phyloP scores from a whole-genome alignment of 2,888 invertebrate genomes.

The Cheilosia soror region DNA sequence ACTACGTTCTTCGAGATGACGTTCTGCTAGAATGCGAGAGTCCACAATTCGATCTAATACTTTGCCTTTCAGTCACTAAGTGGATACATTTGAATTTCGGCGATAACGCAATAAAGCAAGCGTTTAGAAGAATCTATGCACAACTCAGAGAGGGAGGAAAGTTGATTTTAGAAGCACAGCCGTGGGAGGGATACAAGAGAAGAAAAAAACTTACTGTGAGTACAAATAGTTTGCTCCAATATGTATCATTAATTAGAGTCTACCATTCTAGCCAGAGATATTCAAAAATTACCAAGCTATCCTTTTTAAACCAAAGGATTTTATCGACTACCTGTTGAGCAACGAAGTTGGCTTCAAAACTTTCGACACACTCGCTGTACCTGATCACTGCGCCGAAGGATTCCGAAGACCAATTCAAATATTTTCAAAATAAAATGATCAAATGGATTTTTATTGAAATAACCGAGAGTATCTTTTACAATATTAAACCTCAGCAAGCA shows the following conservation, averaged over 20 bases:
- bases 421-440: slow-evolving; percentile 78
- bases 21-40: slow-evolving; percentile 88
- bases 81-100: slow-evolving; percentile 97
- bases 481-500: slow-evolving; percentile 87
- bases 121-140: slow-evolving; percentile 91
- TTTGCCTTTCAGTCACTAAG: slow-evolving; percentile 94
- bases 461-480: slow-evolving; percentile 19
- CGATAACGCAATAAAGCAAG: slow-evolving; percentile 91
- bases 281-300: slow-evolving; percentile 85
- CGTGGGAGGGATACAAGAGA: slow-evolving; percentile 90
- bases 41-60: slow-evolving; percentile 92
- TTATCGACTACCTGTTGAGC: slow-evolving; percentile 88
- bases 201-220: slow-evolving; percentile 87
- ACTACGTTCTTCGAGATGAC: slow-evolving; percentile 92
- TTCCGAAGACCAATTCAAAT: slow-evolving; percentile 86
- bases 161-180: slow-evolving; percentile 92
- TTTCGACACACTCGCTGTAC: slow-evolving; percentile 86
- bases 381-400: slow-evolving; percentile 88
- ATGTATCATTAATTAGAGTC: background rate
- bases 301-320: slow-evolving; percentile 87
- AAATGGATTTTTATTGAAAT: slow-evolving; percentile 32
- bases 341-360: slow-evolving; percentile 88
- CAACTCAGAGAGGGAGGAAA: slow-evolving; percentile 91
- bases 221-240: background rate
- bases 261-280: slow-evolving; percentile 77